Base-by-base conservation (phyloP, 2,113 vertebrate species). In the Carassius auratus region DNA sequence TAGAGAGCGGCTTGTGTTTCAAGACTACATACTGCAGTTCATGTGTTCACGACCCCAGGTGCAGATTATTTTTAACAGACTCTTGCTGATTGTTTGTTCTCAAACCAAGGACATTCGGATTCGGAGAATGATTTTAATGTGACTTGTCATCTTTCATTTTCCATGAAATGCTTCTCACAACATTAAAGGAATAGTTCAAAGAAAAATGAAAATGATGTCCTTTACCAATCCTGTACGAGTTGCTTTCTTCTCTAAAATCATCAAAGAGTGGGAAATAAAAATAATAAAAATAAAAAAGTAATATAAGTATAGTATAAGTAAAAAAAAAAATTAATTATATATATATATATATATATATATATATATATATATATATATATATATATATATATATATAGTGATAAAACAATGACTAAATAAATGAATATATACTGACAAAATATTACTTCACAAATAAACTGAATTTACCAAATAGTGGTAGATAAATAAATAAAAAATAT, bases 1-100 rank as follows among this genome's bases (percentile, higher is more conserved):
- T 55, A 79, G 62, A 62, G 57, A 68, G 8, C 23, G 42, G 62
- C 73, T 81, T 45, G 23, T 52, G 68, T 84, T 79, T 87, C 68
- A 73, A 13, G 42, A 45, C 71, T 38, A 52, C 69, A 52, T 76
- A 1, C 17, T 26, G 82, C 61, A 84, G 76, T 62, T 87, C 73
- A 86, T 38, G 80, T 52, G 59, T 59, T 52, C 68, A 71, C 71
- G 12, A 52, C 76, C 57, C 5, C 6, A 23, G 33, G 76, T 42
- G 55, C 30, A 5, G 62, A 69, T 66, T 81, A 68, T 68, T 81
- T 69, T 81, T 68, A 52, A 81, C 45, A 52, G 4, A 81, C 61
- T 30, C n/a, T 30, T 13, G 79, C 23, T 68, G 8, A 52, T 68
- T 81, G 26, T 81, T 52, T 81, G 62, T 81, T 45, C 79, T 81